Base-by-base conservation (phyloP, 2,113 vertebrate species). In the Megaceryle maxima region DNA sequence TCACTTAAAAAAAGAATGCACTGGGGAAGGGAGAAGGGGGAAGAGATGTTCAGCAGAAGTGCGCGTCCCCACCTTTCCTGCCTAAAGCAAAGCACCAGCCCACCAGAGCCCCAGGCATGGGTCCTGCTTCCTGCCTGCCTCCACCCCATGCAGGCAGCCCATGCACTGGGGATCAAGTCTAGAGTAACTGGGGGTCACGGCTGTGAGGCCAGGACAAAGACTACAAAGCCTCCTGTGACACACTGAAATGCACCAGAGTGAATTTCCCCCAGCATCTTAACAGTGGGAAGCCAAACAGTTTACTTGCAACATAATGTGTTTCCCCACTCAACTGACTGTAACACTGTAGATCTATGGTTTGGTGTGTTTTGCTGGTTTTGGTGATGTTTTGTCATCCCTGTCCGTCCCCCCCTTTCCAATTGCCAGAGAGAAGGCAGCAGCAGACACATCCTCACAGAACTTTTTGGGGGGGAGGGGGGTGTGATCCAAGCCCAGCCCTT, bases 1-100 rank as follows among this genome's bases (percentile, higher is more conserved):
- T 87, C 46, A 96, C 97, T 96, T 96, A 96, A 95, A 96, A 96
- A 96, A 96, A 79, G 84, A 82, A 91, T 16, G 73, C 84, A 89
- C 83, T 13, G 15, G 46, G 91, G 67, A 85, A 93, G 69, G 96
- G 77, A 95, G 60, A 87, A 92, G 91, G 88, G 87, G 69, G 80
- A 87, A 96, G 74, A 95, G 56, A 82, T 17, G 11, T 50, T 94
- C 81, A 89, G 92, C 92, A 70, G 55, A 64, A 92, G 37, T 8
- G 33, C 0, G 0, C 0, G 2, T 60, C 88, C 77, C 87, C 91
- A 87, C 37, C 62, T 89, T 94, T 84, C 60, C 88, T 78, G 81
- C 77, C 1, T 28, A 86, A 87, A 94, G 55, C 57, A 90, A 75
- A 92, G 88, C 76, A 67, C 57, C 62, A 87, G 62, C 66, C 77